Base-by-base conservation (phyloP, 2,888 invertebrate species). In the Trissoscelio sp. region DNA sequence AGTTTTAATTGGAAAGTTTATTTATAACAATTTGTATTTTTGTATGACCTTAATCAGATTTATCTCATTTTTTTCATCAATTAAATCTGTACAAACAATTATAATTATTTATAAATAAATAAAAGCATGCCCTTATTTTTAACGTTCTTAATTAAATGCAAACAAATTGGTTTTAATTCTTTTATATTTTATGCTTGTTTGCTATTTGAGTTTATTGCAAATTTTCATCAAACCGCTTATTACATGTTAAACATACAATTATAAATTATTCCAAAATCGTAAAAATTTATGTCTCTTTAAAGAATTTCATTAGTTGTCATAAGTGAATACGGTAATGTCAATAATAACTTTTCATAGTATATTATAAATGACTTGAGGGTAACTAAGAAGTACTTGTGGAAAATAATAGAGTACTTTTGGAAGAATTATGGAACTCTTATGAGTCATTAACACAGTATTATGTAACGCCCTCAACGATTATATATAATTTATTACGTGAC, bases 391-490 rank as follows among this genome's bases (percentile, higher is more conserved):
- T 37, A 51, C 73, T 34, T 9, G 34, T 34, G 64, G 46, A 64
- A 74, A 74, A 64, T 74, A 74, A 74, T 74, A 31, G 55, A 55
- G 55, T 66, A 57, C 66, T 57, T 55, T 48, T 24, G 39, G 12
- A 74, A 44, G 64, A 74, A 66, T 37, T 74, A 66, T 64, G 55
- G 48, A 12, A 55, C 75, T 67, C 75, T 75, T 67, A 67, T 75
- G 67, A 67, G 58, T 67, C 67, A 67, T 67, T 75, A 67, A 58
- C 58, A 75, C 44, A 39, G 58, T 42, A 62, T 67, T 51, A 58
- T 60, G 57, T 66, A 67, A 69, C 67, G 67, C 53, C 58, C 53
- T 11, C 14, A 24, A 77, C 58, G 75, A 67, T 67, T 60, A 60
- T 34, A 53, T 22, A 9, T 34, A 77, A 77, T 60, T 75, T 75